Conservation (phyloP, 2,113 vertebrate genomes). For the Zosterops hypoxanthus region DNA sequence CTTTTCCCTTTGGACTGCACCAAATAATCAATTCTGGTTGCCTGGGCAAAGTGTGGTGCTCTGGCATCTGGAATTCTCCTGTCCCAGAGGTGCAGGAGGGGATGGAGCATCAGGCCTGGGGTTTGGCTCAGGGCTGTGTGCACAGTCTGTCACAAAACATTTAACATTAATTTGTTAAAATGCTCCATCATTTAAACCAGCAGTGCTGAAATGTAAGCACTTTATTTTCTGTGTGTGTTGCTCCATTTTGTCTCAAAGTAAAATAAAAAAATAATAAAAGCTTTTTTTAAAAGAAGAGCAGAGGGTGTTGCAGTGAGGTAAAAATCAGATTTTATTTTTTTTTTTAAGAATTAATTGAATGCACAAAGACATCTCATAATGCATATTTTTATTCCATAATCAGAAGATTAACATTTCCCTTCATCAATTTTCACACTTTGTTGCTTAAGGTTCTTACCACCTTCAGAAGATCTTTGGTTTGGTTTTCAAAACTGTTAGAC, state of each 20-base stretch:
- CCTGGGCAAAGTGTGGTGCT: not conserved
- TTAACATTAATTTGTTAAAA: not conserved
- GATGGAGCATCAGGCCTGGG: not conserved
- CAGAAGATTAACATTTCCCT: not conserved
- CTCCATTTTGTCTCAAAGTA: not conserved
- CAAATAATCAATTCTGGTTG: not conserved
- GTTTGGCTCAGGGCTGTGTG: not conserved
- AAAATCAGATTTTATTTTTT: not conserved
- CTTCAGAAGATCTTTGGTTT: not conserved
- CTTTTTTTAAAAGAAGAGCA: not conserved
- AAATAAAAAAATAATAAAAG: not conserved
- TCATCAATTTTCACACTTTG: not conserved
- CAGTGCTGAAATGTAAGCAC: not conserved
- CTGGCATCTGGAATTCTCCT: not conserved
- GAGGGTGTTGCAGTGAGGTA: not conserved
- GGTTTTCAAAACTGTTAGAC: not conserved
- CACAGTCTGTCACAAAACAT: fast-evolving
- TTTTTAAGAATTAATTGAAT: not conserved
- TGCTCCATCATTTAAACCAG: not conserved
- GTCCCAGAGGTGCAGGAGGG: not conserved
- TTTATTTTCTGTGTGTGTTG: fast-evolving
- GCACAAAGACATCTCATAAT: not conserved
- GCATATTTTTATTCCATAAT: not conserved
- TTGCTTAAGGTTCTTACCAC: not conserved
- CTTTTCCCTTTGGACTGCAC: not conserved